These are phyloP conservation scores for Gulo gulo DNA, from an alignment of 2,113 vertebrate genomes.

Conservation along the genomic window DNA sequence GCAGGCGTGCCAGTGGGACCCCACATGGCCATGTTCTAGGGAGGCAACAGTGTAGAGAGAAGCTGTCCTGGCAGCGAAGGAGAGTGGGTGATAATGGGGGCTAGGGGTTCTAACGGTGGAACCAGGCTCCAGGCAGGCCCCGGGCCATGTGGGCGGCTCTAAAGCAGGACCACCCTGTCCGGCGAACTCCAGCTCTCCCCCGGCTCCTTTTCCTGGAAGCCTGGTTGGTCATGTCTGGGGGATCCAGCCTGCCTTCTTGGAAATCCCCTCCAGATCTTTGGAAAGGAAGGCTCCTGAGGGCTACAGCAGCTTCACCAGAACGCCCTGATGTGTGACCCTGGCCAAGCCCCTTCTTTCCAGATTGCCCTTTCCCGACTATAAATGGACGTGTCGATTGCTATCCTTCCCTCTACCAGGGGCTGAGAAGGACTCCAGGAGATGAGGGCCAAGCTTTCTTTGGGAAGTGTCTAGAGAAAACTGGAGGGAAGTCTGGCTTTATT, in stretches of 20 bases:
- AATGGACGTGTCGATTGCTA: neutral
- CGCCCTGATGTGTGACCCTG: neutral
- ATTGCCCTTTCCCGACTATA: neutral
- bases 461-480: neutral
- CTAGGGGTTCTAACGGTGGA: neutral
- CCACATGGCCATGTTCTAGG: neutral
- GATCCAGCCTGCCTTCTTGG: neutral
- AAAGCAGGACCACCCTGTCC: neutral
- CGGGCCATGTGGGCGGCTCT: neutral
- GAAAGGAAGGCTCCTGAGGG: neutral
- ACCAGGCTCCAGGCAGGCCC: neutral
- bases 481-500: neutral
- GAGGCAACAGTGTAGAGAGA: no score
- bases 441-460: neutral
- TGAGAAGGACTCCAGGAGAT: neutral
- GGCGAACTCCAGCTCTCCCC: neutral
- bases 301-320: neutral
- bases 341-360: neutral
- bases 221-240: neutral
- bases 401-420: neutral
- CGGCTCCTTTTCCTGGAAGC: neutral
- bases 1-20: neutral
- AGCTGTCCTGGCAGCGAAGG: neutral
- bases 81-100: neutral
- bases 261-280: neutral